Conservation (phyloP, 2,888 invertebrate genomes). For the Trimorus sp. region DNA sequence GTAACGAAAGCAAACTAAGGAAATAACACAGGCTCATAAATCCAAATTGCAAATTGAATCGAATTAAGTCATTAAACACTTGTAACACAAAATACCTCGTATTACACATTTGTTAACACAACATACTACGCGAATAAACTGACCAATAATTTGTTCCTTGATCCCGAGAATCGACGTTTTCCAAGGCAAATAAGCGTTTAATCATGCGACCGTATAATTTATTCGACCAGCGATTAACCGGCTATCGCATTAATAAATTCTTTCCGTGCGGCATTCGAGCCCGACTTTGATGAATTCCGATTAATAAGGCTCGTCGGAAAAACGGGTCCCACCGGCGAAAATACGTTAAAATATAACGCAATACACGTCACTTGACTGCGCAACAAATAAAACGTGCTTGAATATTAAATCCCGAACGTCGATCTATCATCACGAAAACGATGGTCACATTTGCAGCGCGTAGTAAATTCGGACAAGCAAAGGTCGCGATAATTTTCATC, state of each 20-base stretch:
- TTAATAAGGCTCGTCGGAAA: constrained; percentile 27
- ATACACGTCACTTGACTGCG: constrained; percentile 45
- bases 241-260: constrained; percentile 16
- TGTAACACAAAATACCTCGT: background rate
- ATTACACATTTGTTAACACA: too few relatives aligned
- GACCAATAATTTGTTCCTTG: too few relatives aligned
- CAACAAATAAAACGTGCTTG: constrained; percentile 44
- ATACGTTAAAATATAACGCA: constrained; percentile 48
- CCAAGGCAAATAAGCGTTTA: constrained; percentile 19
- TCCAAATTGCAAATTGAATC: too few relatives aligned
- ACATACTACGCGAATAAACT: too few relatives aligned
- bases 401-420: constrained; percentile 49
- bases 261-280: constrained; percentile 15
- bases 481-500: too few relatives aligned
- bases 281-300: constrained; percentile 34
- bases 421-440: background rate
- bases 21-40: too few relatives aligned
- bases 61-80: background rate
- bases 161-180: background rate
- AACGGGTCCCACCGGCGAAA: constrained; percentile 19
- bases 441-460: too few relatives aligned
- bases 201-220: background rate
- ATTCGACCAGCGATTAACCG: background rate
- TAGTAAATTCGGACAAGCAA: too few relatives aligned
- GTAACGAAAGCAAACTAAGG: too few relatives aligned